Evolutionary conservation across 2,888 invertebrate genomes (phyloP), one percentile per base, ranked within the genome.

Genomic region (Hoplodrina ambigua): DNA sequence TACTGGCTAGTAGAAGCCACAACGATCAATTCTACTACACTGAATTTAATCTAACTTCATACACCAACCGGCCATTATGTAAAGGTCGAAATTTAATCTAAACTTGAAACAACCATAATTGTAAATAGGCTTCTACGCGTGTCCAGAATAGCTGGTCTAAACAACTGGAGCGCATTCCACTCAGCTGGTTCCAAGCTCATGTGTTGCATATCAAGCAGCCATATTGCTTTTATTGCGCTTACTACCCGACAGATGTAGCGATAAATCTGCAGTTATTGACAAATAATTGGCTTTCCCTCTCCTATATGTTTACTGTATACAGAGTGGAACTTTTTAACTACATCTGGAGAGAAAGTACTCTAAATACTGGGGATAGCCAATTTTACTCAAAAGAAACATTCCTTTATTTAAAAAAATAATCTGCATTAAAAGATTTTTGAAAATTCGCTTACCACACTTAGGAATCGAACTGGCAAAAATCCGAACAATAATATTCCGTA

Each of bases 201-300:
- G 49, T 65, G 41, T 46, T 33, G 64, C 64, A 65, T 72, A 65
- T n/a, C 25, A 17, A 72, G 73, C 58, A 68, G 49, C 17, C 58
- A 25, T 46, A 54, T 58, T 52, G 68, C 25, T 44, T 68, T 78
- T 72, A 77, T 58, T 72, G 67, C 60, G 30, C 46, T 41, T 46
- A 54, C 46, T 50, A 67, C 57, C 15, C 25, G 20, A 60, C 15
- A 20, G n/a, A 25, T 33, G 58, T 41, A 54, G n/a, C 49, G 6
- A 67, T 63, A 68, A 66, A 62, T 52, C 41, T 63, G 62, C 52
- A 52, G 55, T 37, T 52, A 59, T 69, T 62, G 46, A 37, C 20
- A 68, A 72, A 54, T 11, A 41, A 54, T 72, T 33, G 30, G 30
- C 20, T 54, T 49, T 53, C n/a, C 49, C 52, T 63, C 52, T 53